These are phyloP conservation scores for Platerodrilus igneus DNA, from an alignment of 2,888 invertebrate genomes.

Conservation along the genomic window DNA sequence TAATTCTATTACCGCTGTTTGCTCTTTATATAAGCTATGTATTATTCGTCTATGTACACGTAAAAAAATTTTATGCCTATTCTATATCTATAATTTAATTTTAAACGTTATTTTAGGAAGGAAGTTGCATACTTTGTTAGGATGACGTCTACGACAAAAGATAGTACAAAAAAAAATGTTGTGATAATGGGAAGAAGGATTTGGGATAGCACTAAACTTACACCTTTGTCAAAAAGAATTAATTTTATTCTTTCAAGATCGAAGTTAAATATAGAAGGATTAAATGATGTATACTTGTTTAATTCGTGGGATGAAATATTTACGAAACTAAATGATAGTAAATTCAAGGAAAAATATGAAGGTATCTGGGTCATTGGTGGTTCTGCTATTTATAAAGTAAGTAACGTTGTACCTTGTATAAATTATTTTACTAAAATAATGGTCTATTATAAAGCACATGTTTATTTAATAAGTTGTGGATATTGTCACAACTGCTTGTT, in stretches of 20 bases:
- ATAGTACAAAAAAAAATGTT: slow-evolving; percentile 70
- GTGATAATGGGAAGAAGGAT: slow-evolving; percentile 94
- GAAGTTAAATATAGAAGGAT: slow-evolving; percentile 42
- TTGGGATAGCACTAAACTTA: slow-evolving; percentile 84
- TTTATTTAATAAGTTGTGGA: too few species aligned
- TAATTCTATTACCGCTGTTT: too few species aligned
- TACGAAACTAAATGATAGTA: slow-evolving; percentile 50
- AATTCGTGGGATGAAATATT: slow-evolving; percentile 66
- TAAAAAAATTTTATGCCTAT: too few species aligned
- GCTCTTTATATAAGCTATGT: too few species aligned
- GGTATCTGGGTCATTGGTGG: slow-evolving; percentile 89
- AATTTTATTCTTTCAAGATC: slow-evolving; percentile 77
- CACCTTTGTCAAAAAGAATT: slow-evolving; percentile 70
- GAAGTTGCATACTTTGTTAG: slow-evolving; percentile 84
- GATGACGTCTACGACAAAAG: slow-evolving; percentile 68
- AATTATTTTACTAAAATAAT: too few species aligned
- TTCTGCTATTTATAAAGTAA: slow-evolving; percentile 70
- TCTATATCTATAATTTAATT: too few species aligned
- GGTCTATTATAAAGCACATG: too few species aligned
- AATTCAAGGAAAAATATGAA: slow-evolving; percentile 60
- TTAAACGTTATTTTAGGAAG: slow-evolving; percentile 69
- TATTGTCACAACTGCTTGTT: too few species aligned
- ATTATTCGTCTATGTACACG: too few species aligned
- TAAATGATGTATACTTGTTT: slow-evolving; percentile 56
- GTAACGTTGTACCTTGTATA: too few species aligned